Conservation (phyloP, 2,113 vertebrate species). For the Setophaga petechia region DNA sequence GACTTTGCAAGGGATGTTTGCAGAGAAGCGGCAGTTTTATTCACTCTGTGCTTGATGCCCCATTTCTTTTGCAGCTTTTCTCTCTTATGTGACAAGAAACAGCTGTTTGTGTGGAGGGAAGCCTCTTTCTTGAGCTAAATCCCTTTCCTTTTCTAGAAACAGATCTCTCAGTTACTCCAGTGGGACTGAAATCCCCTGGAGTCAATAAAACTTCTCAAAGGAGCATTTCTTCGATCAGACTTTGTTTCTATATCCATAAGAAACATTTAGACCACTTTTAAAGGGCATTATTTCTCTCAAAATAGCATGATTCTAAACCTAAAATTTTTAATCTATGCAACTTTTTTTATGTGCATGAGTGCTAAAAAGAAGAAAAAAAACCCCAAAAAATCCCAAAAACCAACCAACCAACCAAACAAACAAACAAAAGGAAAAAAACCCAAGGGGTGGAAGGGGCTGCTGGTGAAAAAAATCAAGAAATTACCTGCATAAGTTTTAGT, state of each 20-base stretch:
- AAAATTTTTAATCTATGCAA: not conserved
- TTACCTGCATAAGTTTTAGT: not conserved
- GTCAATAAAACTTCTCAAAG: not conserved
- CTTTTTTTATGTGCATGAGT: not conserved
- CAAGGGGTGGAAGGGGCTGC: rapidly evolving
- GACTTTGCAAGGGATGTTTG: not conserved
- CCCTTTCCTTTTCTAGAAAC: not conserved
- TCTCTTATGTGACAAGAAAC: not conserved
- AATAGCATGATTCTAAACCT: not conserved
- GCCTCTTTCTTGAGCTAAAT: not conserved
- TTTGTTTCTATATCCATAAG: not conserved
- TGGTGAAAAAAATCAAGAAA: too few relatives aligned
- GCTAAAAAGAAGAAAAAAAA: not conserved
- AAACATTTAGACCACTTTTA: not conserved
- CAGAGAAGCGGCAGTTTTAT: not conserved
- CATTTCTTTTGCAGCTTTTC: not conserved
- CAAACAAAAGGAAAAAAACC: too few relatives aligned
- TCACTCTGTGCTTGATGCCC: not conserved
- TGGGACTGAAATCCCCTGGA: not conserved
- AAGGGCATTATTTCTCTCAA: not conserved
- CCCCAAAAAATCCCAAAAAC: too few relatives aligned
- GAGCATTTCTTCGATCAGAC: not conserved
- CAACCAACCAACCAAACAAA: too few relatives aligned
- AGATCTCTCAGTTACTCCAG: not conserved
- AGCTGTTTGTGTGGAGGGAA: not conserved